phyloP scores from a whole-genome alignment of 2,113 vertebrate genomes.

The Sander vitreus region DNA sequence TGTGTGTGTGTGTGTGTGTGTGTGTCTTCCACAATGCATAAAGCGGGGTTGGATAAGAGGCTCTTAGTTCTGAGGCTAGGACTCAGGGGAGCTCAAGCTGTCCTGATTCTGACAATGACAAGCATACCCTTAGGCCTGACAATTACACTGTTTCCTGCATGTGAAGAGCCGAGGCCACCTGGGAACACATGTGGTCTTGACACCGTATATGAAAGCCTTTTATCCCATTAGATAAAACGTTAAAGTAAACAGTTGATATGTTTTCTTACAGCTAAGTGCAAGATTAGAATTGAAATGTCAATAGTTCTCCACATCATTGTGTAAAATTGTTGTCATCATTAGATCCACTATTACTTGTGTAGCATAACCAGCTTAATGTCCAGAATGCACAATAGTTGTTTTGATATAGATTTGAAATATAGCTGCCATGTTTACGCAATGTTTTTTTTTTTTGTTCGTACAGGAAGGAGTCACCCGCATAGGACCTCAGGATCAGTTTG shows the following conservation, averaged over 20 bases:
- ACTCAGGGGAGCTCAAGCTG: conserved; percentile 62
- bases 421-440: background rate
- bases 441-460: conserved; percentile 40
- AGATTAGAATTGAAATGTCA: conserved; percentile 37
- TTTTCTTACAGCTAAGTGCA: conserved; percentile 37
- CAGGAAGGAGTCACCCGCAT: conserved; percentile 96
- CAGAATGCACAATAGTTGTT: background rate
- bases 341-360: background rate
- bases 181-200: conserved; percentile 64
- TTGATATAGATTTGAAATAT: background rate
- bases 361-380: background rate
- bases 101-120: conserved; percentile 78
- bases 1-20: conserved; percentile 3
- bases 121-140: conserved; percentile 70
- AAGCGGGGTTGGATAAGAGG: conserved; percentile 63
- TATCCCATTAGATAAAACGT: conserved; percentile 56
- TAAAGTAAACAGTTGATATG: conserved; percentile 48
- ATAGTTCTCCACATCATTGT: conserved; percentile 14
- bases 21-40: conserved; percentile 30
- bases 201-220: conserved; percentile 63
- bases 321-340: background rate
- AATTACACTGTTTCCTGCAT: conserved; percentile 67
- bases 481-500: conserved; percentile 88
- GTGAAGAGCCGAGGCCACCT: conserved; percentile 62
- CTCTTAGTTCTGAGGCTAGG: conserved; percentile 64